Evolutionary conservation across 2,888 invertebrate species (phyloP), one percentile per base, ranked within the genome.

Genomic region (Graphium colonna): DNA sequence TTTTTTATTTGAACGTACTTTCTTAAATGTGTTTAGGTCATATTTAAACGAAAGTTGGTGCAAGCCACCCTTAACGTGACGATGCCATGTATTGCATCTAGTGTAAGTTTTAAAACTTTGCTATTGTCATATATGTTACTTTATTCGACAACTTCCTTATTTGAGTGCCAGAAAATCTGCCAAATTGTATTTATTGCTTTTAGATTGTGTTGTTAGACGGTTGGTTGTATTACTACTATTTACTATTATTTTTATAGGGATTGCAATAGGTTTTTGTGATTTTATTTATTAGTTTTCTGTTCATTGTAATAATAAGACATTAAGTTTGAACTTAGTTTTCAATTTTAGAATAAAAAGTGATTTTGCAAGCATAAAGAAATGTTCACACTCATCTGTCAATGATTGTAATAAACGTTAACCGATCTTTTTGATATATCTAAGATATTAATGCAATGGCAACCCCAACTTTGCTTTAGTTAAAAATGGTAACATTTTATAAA

Each of bases 151-250:
- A n/a, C 33, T 33, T n/a, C 33, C 33, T 9, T 33, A 5, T 33
- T 33, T 33, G 1, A 2, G 33, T 33, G 33, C 33, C 33, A 33
- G 33, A n/a, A 33, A 33, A 10, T 52, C 17, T 52, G 51, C 46
- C 43, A 48, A 42, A 43, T 17, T 42, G 46, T 56, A 45, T 48
- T 48, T 48, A 48, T 53, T 33, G 33, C 33, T 33, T 33, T 33
- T 10, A 33, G 33, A 33, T 5, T 33, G 33, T 33, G 33, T 10
- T n/a, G n/a, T 33, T 33, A 21, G 21, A n/a, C 5, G 21, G 21
- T 21, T 21, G 21, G 21, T 21, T 21, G 21, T 21, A 21, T 21
- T 21, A 21, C 21, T 21, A 21, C 21, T 5, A 21, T 47, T 52
- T 47, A 41, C 36, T 42, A 48, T 13, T 36, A 26, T 17, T 47